phyloP scores from a whole-genome alignment of 2,797 vertebrate genomes.

The Nyctalus aviator region DNA sequence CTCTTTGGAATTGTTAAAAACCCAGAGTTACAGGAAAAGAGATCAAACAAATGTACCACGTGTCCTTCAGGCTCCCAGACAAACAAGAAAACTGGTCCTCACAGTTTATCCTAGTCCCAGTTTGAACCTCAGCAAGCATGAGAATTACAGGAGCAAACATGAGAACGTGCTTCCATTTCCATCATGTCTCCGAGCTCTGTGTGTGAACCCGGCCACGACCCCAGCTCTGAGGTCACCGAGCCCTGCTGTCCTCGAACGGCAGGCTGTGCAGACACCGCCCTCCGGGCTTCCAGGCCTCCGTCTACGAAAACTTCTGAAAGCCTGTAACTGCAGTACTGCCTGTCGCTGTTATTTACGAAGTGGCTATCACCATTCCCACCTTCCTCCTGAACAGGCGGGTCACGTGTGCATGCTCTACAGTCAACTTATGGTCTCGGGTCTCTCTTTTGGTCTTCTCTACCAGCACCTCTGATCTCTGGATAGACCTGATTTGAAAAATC shows the following conservation, averaged over 20 bases:
- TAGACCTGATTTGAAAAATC: constrained; percentile 37
- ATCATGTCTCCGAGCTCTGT: neutral
- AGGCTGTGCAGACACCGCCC: neutral
- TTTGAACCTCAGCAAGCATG: neutral
- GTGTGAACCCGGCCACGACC: neutral
- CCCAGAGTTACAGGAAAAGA: constrained; percentile 61
- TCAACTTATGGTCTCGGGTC: neutral
- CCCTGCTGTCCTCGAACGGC: neutral
- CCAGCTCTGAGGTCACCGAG: neutral
- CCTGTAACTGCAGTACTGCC: neutral
- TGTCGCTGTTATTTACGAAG: neutral
- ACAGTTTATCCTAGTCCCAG: neutral
- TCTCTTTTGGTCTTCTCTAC: neutral
- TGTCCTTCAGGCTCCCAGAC: neutral
- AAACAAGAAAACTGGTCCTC: neutral
- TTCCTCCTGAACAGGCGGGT: neutral
- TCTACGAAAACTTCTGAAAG: neutral
- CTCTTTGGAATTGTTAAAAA: neutral
- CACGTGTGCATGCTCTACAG: neutral
- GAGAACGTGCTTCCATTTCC: neutral
- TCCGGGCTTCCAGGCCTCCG: neutral
- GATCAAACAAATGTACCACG: neutral
- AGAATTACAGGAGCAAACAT: neutral
- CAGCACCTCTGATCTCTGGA: neutral
- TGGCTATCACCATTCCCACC: neutral